phyloP scores from a whole-genome alignment of 2,888 invertebrate species.

The Mayetiola destructor region DNA sequence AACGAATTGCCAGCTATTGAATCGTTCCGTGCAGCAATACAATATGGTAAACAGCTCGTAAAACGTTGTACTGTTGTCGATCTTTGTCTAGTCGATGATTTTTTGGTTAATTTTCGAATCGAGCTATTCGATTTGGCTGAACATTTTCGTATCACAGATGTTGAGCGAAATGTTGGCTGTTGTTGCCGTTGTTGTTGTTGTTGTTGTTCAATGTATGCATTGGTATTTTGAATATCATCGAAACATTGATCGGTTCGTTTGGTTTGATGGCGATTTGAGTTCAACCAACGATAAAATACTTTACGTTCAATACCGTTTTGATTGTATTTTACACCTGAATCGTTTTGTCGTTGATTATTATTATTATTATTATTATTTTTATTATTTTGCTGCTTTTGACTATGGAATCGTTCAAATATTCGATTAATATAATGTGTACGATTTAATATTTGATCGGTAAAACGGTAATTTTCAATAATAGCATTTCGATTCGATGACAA shows the following conservation, averaged over 20 bases:
- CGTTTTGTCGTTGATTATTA: no score
- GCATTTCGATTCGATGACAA: neutral
- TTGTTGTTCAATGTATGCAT: neutral
- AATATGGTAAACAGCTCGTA: slow-evolving; percentile 10
- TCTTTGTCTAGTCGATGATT: neutral
- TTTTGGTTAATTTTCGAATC: neutral
- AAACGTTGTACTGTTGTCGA: neutral
- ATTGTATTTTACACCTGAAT: neutral
- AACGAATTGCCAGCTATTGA: slow-evolving; percentile 9
- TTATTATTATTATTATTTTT: no score
- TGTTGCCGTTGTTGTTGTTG: neutral
- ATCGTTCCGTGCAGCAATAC: neutral
- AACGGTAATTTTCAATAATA: neutral
- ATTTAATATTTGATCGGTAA: neutral
- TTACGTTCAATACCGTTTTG: neutral
- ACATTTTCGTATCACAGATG: slow-evolving; percentile 5
- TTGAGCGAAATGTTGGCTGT: neutral
- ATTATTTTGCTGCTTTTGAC: no score
- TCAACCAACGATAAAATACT: slow-evolving; percentile 2
- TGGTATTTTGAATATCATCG: neutral
- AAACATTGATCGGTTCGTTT: neutral
- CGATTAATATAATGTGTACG: slow-evolving; percentile 1
- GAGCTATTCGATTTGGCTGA: slow-evolving; percentile 4
- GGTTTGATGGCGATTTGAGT: neutral
- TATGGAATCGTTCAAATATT: neutral